phyloP scores from a whole-genome alignment of 2,888 invertebrate genomes.

The Acleris laterana region DNA sequence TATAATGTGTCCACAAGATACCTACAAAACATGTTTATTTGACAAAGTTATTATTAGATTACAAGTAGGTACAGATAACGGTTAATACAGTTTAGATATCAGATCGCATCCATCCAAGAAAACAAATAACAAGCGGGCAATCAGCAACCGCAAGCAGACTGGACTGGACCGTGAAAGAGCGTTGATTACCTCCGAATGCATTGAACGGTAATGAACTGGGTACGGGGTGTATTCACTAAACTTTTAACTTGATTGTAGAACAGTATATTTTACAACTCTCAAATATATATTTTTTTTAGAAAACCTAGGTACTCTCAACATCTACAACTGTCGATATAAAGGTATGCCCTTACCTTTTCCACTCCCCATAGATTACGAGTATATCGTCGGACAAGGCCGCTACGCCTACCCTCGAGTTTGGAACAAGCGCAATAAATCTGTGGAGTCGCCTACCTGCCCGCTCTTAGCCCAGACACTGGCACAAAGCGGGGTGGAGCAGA shows the following conservation, averaged over 20 bases:
- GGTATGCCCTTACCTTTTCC: background rate
- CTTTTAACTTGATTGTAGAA: too few relatives aligned
- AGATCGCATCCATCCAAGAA: background rate
- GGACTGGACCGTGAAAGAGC: background rate
- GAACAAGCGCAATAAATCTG: constrained; percentile 14
- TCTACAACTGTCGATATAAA: background rate
- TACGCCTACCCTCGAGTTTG: constrained; percentile 12
- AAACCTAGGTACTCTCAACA: background rate
- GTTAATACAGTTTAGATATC: too few relatives aligned
- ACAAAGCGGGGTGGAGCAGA: too few relatives aligned
- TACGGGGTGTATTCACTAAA: background rate
- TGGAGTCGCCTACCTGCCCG: background rate
- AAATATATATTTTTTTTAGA: too few relatives aligned
- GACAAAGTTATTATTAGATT: too few relatives aligned
- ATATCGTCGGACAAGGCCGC: constrained; percentile 4
- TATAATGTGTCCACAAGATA: too few relatives aligned
- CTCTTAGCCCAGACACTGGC: background rate
- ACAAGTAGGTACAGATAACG: too few relatives aligned
- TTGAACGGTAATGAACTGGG: background rate
- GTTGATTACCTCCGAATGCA: background rate
- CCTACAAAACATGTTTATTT: too few relatives aligned
- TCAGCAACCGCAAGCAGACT: background rate
- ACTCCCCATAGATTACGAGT: constrained; percentile 12
- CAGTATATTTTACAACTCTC: too few relatives aligned
- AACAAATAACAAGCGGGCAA: constrained; percentile 1